Percentiles rank a stretch among this genome's conserved stretches.
phyloP scores from a whole-genome alignment of 2,113 vertebrate genomes.

The Zingel zingel region DNA sequence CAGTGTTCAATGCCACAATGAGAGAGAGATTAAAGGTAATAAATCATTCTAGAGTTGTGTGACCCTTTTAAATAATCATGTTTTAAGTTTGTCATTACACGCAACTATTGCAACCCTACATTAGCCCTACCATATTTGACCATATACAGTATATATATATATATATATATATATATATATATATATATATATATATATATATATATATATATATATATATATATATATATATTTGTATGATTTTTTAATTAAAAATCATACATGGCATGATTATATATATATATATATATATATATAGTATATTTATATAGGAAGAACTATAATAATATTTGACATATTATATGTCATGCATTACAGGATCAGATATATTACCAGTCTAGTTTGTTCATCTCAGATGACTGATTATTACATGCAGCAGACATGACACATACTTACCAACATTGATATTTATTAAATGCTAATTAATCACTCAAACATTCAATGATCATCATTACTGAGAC shows the following conservation, averaged over 20 bases:
- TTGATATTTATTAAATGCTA: constrained; percentile 19
- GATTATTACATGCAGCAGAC: background rate
- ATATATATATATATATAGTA: too few relatives aligned
- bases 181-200: too few relatives aligned
- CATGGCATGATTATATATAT: too few relatives aligned
- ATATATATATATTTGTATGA: too few relatives aligned
- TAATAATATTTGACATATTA: background rate
- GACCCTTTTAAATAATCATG: constrained; percentile 54
- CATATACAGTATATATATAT: background rate
- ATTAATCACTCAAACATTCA: background rate
- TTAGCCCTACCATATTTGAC: constrained; percentile 6
- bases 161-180: too few relatives aligned
- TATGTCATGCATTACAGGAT: constrained; percentile 11
- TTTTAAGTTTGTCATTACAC: constrained; percentile 37
- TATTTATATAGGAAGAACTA: background rate
- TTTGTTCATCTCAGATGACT: constrained; percentile 25
- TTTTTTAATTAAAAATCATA: too few relatives aligned
- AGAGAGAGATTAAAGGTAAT: constrained; percentile 55
- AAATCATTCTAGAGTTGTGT: constrained; percentile 58
- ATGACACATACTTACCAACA: constrained; percentile 13
- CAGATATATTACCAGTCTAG: constrained; percentile 18
- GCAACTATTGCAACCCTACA: background rate
- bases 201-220: too few relatives aligned
- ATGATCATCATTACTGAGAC: constrained; percentile 4
- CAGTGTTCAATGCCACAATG: constrained; percentile 57